Evolutionary conservation across 2,888 invertebrate genomes (phyloP).

Genomic region (Strigamia maritima): DNA sequence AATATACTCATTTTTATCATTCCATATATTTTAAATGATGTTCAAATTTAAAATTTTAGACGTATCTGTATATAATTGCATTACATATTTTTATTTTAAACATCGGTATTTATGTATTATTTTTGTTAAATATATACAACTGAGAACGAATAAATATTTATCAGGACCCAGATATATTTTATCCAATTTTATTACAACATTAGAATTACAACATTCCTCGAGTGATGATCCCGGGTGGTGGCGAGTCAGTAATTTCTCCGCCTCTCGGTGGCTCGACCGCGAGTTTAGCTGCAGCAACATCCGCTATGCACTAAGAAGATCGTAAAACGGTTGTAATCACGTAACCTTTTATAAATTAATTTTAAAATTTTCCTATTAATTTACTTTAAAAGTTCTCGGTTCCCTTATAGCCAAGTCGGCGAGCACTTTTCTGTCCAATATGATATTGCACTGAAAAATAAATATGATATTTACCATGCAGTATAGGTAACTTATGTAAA

Average conservation of each 20-base stretch:
- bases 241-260: not conserved
- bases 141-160: not conserved
- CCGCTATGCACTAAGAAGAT: not conserved
- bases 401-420: not conserved
- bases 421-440: not conserved
- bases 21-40: not conserved
- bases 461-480: not conserved
- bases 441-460: not conserved
- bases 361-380: not conserved
- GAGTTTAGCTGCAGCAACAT: not conserved
- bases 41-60: not conserved
- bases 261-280: not conserved
- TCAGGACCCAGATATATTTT: not conserved
- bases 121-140: not conserved
- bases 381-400: conserved; percentile 1
- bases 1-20: not conserved
- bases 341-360: not conserved
- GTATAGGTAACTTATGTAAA: not conserved
- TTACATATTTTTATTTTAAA: not conserved
- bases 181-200: not conserved
- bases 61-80: not conserved
- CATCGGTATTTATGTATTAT: not conserved
- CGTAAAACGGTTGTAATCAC: not conserved
- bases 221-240: not conserved
- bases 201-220: not conserved